Percentiles rank a stretch among this genome's conserved stretches.
Conservation (phyloP, 2,797 vertebrate species). For the Pseudopleuronectes americanus region DNA sequence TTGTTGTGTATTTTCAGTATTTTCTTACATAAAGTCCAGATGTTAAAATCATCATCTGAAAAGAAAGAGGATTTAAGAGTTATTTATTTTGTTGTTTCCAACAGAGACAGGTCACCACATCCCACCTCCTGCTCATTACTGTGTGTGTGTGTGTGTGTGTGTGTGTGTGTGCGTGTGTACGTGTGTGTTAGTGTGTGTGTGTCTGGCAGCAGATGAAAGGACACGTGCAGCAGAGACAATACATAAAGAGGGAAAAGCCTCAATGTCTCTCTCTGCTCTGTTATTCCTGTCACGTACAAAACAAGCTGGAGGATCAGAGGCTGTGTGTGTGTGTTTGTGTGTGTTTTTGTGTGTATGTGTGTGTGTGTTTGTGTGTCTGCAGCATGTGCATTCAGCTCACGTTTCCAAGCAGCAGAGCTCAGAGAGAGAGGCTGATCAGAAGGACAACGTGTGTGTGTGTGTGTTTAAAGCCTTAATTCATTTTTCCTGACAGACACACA, state of each 20-base stretch:
- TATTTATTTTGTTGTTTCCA: too few species aligned
- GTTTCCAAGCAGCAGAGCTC: conserved; percentile 45
- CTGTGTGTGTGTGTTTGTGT: conserved; percentile 24
- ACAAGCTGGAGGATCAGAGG: conserved; percentile 43
- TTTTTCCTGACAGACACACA: too few species aligned
- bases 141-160: conserved; percentile 1
- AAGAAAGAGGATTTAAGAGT: too few species aligned
- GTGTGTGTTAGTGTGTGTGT: conserved; percentile 2
- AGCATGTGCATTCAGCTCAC: conserved; percentile 51
- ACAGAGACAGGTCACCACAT: not conserved
- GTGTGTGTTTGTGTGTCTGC: conserved; percentile 1
- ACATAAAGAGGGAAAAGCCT: conserved; percentile 41
- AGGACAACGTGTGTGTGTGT: conserved; percentile 16
- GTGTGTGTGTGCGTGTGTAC: conserved; percentile 14
- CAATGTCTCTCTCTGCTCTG: conserved; percentile 32
- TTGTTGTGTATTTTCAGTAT: too few species aligned
- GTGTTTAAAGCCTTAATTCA: not conserved
- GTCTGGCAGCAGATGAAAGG: conserved; percentile 54
- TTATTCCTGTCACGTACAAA: conserved; percentile 61
- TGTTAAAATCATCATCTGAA: too few species aligned
- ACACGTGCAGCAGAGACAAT: conserved; percentile 53
- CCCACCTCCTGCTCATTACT: not conserved
- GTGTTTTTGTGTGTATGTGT: conserved; percentile 21
- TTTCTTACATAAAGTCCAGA: too few species aligned
- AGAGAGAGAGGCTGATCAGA: conserved; percentile 38